Conservation (phyloP, 2,888 invertebrate species). For the Phaonia tiefii region DNA sequence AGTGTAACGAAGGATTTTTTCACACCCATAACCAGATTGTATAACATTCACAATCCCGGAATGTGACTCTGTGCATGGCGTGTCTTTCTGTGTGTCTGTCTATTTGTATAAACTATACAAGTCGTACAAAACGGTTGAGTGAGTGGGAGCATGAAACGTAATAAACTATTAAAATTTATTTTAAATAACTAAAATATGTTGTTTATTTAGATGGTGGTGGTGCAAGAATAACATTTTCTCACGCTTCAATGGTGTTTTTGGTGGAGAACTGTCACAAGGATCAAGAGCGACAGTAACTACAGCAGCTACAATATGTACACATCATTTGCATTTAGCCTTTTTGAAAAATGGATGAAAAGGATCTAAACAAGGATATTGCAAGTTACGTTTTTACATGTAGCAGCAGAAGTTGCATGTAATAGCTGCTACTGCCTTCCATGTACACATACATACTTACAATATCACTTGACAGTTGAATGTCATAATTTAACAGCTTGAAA, state of each 20-base stretch:
- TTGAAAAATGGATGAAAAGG: conserved; percentile 28
- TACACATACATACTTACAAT: no score
- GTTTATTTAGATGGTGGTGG: conserved; percentile 41
- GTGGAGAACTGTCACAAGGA: conserved; percentile 48
- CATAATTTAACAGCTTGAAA: conserved; percentile 67
- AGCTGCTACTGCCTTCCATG: no score
- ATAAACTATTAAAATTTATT: conserved; percentile 41
- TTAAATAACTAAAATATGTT: conserved; percentile 52
- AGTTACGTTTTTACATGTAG: neutral
- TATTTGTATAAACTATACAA: neutral
- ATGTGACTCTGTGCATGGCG: neutral
- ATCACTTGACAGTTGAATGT: conserved; percentile 67
- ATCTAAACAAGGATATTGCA: neutral
- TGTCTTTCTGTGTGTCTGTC: neutral
- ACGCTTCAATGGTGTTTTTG: conserved; percentile 47
- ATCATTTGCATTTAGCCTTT: conserved; percentile 34
- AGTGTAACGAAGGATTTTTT: conserved; percentile 42
- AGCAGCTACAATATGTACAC: conserved; percentile 4
- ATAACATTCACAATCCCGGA: neutral
- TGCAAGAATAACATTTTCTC: conserved; percentile 62
- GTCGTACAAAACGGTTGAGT: neutral
- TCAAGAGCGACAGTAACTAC: conserved; percentile 31
- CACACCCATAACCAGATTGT: conserved; percentile 46
- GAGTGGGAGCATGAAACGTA: conserved; percentile 12
- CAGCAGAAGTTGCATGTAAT: neutral